These are phyloP conservation scores for Stenotaenia linearis DNA, from an alignment of 2,888 invertebrate species.

Conservation along the genomic window DNA sequence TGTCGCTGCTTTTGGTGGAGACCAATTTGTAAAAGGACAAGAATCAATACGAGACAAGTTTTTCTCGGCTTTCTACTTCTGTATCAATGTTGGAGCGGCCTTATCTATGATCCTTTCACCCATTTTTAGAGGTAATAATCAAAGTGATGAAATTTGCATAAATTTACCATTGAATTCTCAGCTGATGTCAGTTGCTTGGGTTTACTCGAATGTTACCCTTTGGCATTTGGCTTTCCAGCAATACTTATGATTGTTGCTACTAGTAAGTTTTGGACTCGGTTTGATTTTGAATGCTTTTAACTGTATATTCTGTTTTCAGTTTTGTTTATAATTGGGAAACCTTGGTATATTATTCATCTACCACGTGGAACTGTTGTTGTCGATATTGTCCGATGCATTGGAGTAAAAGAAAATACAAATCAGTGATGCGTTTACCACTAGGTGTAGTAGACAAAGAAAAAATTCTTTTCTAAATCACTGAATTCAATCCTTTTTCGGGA, in stretches of 20 bases:
- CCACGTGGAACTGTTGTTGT: neutral
- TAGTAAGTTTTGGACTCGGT: conserved; percentile 42
- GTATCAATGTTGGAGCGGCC: conserved; percentile 47
- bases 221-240: conserved; percentile 56
- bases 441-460: too few relatives aligned
- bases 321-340: neutral
- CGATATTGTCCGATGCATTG: neutral
- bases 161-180: neutral
- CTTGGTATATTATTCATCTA: neutral
- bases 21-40: conserved; percentile 36
- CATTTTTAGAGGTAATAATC: conserved; percentile 43
- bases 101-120: conserved; percentile 47
- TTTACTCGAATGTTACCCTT: conserved; percentile 50
- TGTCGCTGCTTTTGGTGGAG: neutral
- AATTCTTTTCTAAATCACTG: too few relatives aligned
- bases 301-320: neutral
- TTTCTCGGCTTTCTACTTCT: conserved; percentile 48
- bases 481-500: too few relatives aligned
- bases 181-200: conserved; percentile 47
- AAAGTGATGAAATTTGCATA: neutral
- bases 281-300: too few relatives aligned
- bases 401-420: neutral
- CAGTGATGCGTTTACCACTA: too few relatives aligned
- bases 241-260: conserved; percentile 52
- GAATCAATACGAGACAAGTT: conserved; percentile 44